phyloP scores from a whole-genome alignment of 2,888 invertebrate genomes.

The Nyleta sp. region DNA sequence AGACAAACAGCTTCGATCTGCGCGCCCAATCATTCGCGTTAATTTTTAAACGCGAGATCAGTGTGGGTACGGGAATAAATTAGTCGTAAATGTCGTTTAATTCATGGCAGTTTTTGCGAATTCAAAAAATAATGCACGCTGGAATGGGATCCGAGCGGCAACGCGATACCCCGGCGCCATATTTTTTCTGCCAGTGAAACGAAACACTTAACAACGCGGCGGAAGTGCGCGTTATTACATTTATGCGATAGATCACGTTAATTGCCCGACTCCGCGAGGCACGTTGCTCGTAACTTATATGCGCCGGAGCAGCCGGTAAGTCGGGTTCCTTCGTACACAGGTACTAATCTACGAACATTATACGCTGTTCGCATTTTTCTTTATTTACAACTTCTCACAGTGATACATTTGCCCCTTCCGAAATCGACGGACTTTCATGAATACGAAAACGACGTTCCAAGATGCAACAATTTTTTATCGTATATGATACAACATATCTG shows the following conservation, averaged over 20 bases:
- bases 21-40: no score
- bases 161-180: conserved; percentile 67
- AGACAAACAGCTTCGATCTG: no score
- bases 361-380: conserved; percentile 62
- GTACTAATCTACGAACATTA: conserved; percentile 75
- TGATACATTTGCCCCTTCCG: conserved; percentile 29
- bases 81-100: no score
- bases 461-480: no score
- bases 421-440: no score
- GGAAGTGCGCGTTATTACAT: conserved; percentile 78
- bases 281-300: conserved; percentile 78
- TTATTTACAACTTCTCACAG: conserved; percentile 38
- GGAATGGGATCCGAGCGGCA: conserved; percentile 42
- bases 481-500: no score
- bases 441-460: background rate
- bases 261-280: conserved; percentile 76
- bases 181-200: conserved; percentile 70
- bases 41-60: no score
- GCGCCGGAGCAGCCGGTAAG: conserved; percentile 64
- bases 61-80: no score
- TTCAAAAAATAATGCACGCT: conserved; percentile 41
- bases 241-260: conserved; percentile 79
- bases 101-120: conserved; percentile 35
- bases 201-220: conserved; percentile 72
- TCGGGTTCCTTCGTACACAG: conserved; percentile 60